phyloP scores from a whole-genome alignment of 2,888 invertebrate species.

The Aporophyla lueneburgensis region DNA sequence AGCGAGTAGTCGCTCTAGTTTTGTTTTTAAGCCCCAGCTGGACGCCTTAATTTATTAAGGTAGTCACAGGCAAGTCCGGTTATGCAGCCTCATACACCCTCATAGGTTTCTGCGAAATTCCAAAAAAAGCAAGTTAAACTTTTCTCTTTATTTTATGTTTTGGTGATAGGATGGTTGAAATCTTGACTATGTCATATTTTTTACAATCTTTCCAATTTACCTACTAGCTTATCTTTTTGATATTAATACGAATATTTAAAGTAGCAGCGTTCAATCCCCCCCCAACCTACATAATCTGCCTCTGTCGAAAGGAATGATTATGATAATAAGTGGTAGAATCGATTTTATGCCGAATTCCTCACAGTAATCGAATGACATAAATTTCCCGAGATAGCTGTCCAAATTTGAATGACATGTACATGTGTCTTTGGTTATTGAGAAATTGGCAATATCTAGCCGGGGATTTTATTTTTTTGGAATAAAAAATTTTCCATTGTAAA shows the following conservation, averaged over 20 bases:
- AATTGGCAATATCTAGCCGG: conserved; percentile 36
- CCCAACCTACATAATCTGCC: conserved; percentile 30
- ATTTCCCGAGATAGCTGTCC: conserved; percentile 50
- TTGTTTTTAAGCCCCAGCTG: too few relatives aligned
- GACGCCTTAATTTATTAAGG: too few relatives aligned
- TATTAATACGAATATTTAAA: conserved; percentile 17
- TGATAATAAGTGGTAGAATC: conserved; percentile 64
- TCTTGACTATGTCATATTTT: background rate
- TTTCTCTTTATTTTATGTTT: background rate
- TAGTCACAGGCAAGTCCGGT: too few relatives aligned
- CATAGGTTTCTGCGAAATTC: too few relatives aligned
- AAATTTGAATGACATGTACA: conserved; percentile 59
- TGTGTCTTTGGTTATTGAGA: conserved; percentile 32
- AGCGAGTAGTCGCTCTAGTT: too few relatives aligned
- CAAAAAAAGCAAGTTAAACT: too few relatives aligned
- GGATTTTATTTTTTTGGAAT: conserved; percentile 11
- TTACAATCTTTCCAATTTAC: background rate
- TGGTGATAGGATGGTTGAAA: background rate
- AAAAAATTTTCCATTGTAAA: background rate
- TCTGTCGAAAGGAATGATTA: conserved; percentile 58
- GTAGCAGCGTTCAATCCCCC: conserved; percentile 32
- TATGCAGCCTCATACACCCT: too few relatives aligned
- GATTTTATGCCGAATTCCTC: conserved; percentile 63
- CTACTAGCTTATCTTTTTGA: background rate
- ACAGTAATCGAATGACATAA: conserved; percentile 65